These are phyloP conservation scores for Dendrophyllia cribrosa DNA, from an alignment of 64 coral and sea anemone genomes.

Conservation along the genomic window DNA sequence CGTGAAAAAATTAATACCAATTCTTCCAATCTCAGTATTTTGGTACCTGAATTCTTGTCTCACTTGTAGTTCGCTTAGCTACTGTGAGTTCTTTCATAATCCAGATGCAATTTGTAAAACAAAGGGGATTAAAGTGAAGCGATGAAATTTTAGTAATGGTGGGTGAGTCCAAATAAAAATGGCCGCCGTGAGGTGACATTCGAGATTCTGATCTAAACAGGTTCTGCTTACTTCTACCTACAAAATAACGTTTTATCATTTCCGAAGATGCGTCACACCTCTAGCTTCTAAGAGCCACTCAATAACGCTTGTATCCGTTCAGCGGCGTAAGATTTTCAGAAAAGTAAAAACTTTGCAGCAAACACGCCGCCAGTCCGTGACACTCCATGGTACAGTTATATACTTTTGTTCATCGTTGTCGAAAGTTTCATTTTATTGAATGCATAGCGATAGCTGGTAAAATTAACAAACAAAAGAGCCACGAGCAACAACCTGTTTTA, in stretches of 20 bases:
- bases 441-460: neutral
- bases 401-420: neutral
- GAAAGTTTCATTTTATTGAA: neutral
- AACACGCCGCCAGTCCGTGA: neutral
- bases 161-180: neutral
- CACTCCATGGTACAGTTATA: no score
- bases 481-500: neutral
- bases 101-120: neutral
- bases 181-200: conserved; percentile 7
- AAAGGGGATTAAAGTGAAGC: conserved; percentile 15
- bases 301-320: neutral
- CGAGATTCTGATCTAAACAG: neutral
- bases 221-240: no score
- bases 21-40: neutral
- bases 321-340: neutral
- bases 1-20: no score
- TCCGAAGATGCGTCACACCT: neutral
- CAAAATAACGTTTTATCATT: neutral
- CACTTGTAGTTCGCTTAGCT: neutral
- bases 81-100: neutral
- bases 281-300: neutral
- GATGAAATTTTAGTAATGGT: neutral
- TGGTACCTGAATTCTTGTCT: neutral
- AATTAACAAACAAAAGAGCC: neutral
- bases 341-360: neutral